These are phyloP conservation scores for Actinia tenebrosa DNA, from an alignment of 64 coral and sea anemone genomes.

Conservation along the genomic window DNA sequence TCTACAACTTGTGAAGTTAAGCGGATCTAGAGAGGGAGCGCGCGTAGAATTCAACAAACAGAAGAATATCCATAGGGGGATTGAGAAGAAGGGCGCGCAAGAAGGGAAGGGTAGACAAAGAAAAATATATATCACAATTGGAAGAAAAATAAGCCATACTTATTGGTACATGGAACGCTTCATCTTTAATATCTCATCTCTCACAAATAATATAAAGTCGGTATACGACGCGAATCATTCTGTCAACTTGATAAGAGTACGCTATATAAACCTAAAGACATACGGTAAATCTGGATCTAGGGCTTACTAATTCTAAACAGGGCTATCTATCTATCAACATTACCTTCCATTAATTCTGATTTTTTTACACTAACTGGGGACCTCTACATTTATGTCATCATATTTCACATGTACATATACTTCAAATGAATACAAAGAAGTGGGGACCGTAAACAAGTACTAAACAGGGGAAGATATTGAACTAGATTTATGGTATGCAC, in stretches of 20 bases:
- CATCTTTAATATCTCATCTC: constrained; percentile 70
- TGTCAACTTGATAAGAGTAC: constrained; percentile 42
- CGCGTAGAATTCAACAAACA: too few relatives aligned
- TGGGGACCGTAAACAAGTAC: neutral
- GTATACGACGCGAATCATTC: constrained; percentile 51
- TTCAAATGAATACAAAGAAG: constrained; percentile 22
- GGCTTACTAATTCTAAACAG: neutral
- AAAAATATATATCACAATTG: too few relatives aligned
- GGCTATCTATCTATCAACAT: neutral
- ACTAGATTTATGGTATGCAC: neutral
- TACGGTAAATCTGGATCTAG: neutral
- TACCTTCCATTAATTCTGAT: neutral
- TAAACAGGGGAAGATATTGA: neutral
- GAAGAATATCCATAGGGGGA: too few relatives aligned
- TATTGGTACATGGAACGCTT: constrained; percentile 45
- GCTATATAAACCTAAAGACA: constrained; percentile 26
- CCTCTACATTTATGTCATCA: neutral
- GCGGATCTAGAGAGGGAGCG: too few relatives aligned
- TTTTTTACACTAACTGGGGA: neutral
- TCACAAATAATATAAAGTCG: constrained; percentile 79
- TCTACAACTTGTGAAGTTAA: too few relatives aligned
- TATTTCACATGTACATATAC: constrained; percentile 18
- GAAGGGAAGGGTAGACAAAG: neutral
- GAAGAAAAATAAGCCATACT: neutral
- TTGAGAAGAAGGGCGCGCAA: too few relatives aligned